These are phyloP conservation scores for Geodia barretti DNA, from an alignment of 37 sponge, comb jelly and placozoan species.

Conservation along the genomic window DNA sequence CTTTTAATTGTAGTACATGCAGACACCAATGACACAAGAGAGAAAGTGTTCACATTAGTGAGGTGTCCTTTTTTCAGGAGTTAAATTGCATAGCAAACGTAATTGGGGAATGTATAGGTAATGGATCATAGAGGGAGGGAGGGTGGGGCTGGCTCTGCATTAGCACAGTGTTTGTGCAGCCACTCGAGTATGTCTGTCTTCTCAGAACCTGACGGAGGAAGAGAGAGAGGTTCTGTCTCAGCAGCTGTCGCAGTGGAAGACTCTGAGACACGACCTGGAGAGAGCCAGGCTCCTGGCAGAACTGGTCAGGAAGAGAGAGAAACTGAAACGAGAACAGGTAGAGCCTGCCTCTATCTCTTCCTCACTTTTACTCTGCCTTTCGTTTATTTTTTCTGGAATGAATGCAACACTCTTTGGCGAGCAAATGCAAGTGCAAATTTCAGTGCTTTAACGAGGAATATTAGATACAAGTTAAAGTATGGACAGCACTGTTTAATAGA, in stretches of 20 bases:
- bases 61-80: no score
- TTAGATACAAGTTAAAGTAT: not conserved
- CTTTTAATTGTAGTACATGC: no score
- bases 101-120: no score
- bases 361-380: no score
- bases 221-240: slow-evolving; percentile 81
- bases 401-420: no score
- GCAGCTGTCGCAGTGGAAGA: slow-evolving; percentile 84
- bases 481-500: not conserved
- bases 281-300: slow-evolving; percentile 88
- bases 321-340: slow-evolving; percentile 92
- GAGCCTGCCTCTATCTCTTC: no score
- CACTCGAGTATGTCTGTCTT: not conserved
- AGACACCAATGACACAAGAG: no score
- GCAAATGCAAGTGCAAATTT: no score
- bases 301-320: slow-evolving; percentile 94
- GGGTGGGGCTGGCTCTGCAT: not conserved
- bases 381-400: no score
- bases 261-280: slow-evolving; percentile 91
- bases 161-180: not conserved
- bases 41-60: no score
- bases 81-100: no score
- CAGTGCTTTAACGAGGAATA: not conserved
- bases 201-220: slow-evolving; percentile 78
- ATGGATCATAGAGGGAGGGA: not conserved